Percentiles rank a stretch among this genome's conserved stretches.
phyloP scores from a whole-genome alignment of 2,888 invertebrate genomes.

The Agrilus biguttatus region DNA sequence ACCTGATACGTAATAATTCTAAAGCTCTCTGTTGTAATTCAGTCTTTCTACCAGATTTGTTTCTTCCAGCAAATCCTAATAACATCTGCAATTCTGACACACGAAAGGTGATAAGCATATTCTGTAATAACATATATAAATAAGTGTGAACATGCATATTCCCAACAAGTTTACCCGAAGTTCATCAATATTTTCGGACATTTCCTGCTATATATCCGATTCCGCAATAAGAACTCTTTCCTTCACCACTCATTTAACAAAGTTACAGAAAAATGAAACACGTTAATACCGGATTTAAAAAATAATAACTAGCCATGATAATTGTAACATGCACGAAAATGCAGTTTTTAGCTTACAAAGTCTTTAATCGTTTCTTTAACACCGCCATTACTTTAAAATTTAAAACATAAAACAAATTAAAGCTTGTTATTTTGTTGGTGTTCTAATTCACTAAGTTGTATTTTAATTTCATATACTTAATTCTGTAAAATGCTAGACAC shows the following conservation, averaged over 20 bases:
- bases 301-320: too few species aligned
- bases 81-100: conserved; percentile 75
- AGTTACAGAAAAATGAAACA: conserved; percentile 2
- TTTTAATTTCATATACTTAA: too few species aligned
- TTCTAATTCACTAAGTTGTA: too few species aligned
- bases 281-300: conserved; percentile 1
- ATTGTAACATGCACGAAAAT: not conserved
- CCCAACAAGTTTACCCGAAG: conserved; percentile 22
- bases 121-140: conserved; percentile 19
- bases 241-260: conserved; percentile 12
- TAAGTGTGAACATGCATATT: not conserved
- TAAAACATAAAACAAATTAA: too few species aligned
- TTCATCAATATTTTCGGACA: conserved; percentile 31
- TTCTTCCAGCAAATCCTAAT: conserved; percentile 64
- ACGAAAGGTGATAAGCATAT: conserved; percentile 52
- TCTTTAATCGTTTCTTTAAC: not conserved
- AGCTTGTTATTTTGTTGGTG: too few species aligned
- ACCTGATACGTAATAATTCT: conserved; percentile 50
- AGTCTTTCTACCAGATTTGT: conserved; percentile 65
- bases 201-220: conserved; percentile 19
- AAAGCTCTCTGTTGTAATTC: conserved; percentile 63
- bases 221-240: conserved; percentile 9
- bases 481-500: too few species aligned
- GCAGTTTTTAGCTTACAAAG: not conserved
- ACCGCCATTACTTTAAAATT: too few species aligned